Conservation (phyloP, 1,140 invertebrate genomes). For the Brachionus manjavacas region DNA sequence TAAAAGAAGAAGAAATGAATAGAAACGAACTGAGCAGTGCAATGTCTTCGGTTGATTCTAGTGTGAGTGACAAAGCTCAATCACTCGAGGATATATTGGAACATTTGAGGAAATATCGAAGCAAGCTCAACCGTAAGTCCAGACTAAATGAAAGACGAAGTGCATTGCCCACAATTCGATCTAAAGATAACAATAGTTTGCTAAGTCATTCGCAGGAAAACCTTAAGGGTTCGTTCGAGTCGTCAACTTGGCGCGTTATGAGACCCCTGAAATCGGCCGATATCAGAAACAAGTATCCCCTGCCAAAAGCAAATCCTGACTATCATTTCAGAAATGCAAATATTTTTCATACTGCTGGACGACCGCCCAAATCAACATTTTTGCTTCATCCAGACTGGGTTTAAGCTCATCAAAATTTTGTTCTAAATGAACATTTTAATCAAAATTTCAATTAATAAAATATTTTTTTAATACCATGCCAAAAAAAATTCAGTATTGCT, state of each 20-base stretch:
- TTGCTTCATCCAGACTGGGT: slow-evolving; percentile 42
- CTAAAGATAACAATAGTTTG: slow-evolving; percentile 9
- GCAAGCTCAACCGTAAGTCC: not conserved
- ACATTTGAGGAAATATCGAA: slow-evolving; percentile 7
- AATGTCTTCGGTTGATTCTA: not conserved
- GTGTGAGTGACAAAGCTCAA: not conserved
- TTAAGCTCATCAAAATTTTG: not conserved
- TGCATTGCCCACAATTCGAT: not conserved
- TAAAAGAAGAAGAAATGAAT: not conserved
- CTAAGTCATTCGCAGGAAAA: slow-evolving; percentile 12
- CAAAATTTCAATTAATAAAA: not conserved
- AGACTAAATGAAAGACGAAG: not conserved
- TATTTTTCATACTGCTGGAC: slow-evolving; percentile 27
- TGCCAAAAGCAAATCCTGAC: slow-evolving; percentile 42
- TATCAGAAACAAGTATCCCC: slow-evolving; percentile 25
- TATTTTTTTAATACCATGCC: not conserved
- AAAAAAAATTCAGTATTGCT: not conserved
- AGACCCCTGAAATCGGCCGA: slow-evolving; percentile 5
- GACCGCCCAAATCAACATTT: slow-evolving; percentile 38
- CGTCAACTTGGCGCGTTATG: slow-evolving; percentile 21
- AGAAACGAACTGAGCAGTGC: not conserved
- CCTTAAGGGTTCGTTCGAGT: not conserved
- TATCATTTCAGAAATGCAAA: slow-evolving; percentile 39
- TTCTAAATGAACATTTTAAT: not conserved
- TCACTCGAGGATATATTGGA: slow-evolving; percentile 35